A percentile compares a stretch with the other conserved stretches of the same genome.
phyloP scores from a whole-genome alignment of 1,140 invertebrate species.

The Diuraphis noxia region DNA sequence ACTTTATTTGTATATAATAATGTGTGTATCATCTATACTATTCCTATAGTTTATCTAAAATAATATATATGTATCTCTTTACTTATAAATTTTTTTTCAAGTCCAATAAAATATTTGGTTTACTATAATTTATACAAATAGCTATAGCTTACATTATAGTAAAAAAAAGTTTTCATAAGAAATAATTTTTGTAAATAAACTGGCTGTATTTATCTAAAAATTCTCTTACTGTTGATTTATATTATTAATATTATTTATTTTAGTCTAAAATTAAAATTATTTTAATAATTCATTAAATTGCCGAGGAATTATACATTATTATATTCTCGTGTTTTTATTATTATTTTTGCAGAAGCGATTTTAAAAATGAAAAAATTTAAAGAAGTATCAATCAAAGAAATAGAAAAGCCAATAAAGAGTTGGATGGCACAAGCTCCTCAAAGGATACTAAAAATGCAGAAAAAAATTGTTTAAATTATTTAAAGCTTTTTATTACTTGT shows the following conservation, averaged over 20 bases:
- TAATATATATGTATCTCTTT: too few species aligned
- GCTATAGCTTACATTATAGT: neutral
- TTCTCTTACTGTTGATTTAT: too few species aligned
- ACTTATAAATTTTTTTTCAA: too few species aligned
- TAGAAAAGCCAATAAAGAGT: neutral
- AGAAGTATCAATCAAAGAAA: neutral
- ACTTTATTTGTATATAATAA: neutral
- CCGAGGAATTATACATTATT: neutral
- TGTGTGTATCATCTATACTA: neutral
- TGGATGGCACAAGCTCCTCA: neutral
- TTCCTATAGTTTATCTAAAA: neutral
- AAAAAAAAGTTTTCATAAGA: neutral
- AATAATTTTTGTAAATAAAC: too few species aligned
- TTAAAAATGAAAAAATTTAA: neutral
- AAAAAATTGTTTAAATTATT: neutral
- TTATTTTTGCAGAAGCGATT: neutral
- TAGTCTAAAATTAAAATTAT: neutral
- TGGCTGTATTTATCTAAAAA: neutral
- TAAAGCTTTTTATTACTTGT: neutral
- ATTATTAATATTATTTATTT: too few species aligned
- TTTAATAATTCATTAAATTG: neutral
- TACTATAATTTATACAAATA: neutral
- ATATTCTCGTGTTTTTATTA: neutral
- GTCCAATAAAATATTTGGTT: neutral
- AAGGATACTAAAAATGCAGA: neutral